Evolutionary conservation across 1,140 invertebrate species (phyloP).

Genomic region (Elymnias hypermnestra): DNA sequence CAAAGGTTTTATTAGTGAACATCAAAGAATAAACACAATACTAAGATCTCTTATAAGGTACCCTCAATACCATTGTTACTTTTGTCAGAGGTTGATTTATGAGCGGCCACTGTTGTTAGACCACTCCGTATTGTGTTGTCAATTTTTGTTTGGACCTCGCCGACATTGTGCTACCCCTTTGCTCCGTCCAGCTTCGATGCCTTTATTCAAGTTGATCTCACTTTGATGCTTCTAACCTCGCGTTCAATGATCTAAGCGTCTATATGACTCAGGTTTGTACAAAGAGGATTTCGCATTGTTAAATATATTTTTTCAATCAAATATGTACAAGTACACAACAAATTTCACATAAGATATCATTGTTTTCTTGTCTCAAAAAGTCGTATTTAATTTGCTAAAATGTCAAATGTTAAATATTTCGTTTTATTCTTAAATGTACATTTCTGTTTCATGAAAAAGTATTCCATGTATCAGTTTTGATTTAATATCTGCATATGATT

Average conservation of each 20-base stretch:
- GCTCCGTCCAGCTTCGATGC: constrained; percentile 55
- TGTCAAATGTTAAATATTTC: too few relatives aligned
- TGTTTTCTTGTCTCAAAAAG: too few relatives aligned
- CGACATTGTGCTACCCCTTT: constrained; percentile 70
- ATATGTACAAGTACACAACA: too few relatives aligned
- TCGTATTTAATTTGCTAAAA: too few relatives aligned
- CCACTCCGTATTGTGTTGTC: constrained; percentile 70
- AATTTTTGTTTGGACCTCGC: constrained; percentile 70
- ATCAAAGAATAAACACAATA: constrained; percentile 74
- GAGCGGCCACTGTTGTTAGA: constrained; percentile 72
- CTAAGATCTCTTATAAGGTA: constrained; percentile 75
- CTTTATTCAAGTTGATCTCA: constrained; percentile 67
- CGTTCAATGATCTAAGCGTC: constrained; percentile 46
- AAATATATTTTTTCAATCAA: too few relatives aligned
- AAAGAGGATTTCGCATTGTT: constrained; percentile 21
- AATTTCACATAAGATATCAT: too few relatives aligned
- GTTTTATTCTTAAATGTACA: too few relatives aligned
- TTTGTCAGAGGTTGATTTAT: constrained; percentile 74
- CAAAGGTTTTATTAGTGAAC: constrained; percentile 76
- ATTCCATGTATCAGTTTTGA: too few relatives aligned
- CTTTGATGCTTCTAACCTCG: constrained; percentile 60
- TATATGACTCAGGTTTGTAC: constrained; percentile 27
- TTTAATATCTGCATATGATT: too few relatives aligned
- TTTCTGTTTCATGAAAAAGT: too few relatives aligned
- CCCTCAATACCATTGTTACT: constrained; percentile 74